Conservation (phyloP, 2,113 vertebrate species). For the Pyrgilauda ruficollis region DNA sequence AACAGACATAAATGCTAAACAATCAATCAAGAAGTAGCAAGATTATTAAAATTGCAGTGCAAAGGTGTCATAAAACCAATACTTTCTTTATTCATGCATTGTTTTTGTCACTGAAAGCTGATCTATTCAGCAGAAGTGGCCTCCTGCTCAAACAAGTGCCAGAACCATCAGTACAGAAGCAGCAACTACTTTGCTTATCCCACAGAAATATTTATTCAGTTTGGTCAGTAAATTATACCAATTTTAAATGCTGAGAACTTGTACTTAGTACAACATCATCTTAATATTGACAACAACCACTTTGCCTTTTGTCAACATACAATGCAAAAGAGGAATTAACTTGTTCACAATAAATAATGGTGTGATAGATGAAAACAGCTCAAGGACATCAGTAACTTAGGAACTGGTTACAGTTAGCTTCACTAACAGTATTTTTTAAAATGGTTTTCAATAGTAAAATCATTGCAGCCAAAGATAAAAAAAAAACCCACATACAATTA, state of each 20-base stretch:
- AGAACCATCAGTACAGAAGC: neutral
- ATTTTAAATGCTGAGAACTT: conserved; percentile 10
- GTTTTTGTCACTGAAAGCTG: neutral
- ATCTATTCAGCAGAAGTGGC: neutral
- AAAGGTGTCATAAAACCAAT: neutral
- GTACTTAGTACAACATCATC: conserved; percentile 55
- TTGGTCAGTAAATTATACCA: conserved; percentile 57
- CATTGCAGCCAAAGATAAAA: conserved; percentile 31
- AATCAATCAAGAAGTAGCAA: neutral
- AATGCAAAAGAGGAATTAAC: conserved; percentile 58
- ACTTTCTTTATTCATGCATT: neutral
- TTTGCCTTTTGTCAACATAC: conserved; percentile 60
- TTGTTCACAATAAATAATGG: conserved; percentile 64
- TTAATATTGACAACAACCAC: conserved; percentile 38
- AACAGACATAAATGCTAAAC: neutral
- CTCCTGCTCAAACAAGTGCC: neutral
- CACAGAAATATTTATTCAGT: conserved; percentile 71
- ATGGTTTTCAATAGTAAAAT: conserved; percentile 47
- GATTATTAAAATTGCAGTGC: neutral
- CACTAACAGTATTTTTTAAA: conserved; percentile 30
- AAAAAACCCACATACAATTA: neutral
- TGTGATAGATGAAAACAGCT: neutral
- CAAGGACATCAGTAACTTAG: conserved; percentile 14
- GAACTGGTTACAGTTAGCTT: conserved; percentile 50
- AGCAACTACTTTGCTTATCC: neutral